Base-by-base conservation (phyloP, 1,140 invertebrate genomes). In the Dreissena rostriformis region DNA sequence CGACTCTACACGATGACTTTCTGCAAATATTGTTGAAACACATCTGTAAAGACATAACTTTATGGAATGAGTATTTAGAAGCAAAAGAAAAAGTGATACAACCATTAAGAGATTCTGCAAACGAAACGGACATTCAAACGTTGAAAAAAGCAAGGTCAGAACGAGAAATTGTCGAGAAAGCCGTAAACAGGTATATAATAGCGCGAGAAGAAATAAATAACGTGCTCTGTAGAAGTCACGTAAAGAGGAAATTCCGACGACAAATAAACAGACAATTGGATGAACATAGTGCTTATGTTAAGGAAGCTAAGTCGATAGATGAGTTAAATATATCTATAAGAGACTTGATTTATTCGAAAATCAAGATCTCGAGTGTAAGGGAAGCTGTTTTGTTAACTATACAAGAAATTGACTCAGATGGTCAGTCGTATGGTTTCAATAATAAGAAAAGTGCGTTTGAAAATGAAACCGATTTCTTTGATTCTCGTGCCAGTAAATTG, bases 171-270 rank as follows among this genome's bases (percentile, higher is more conserved):
- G 57, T 71, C 4, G 17, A 71, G 51, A 65, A 65, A 49, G 39
- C 65, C n/a, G 22, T 77, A 22, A 53, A 72, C 17, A 61, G 55
- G 26, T 24, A 55, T 26, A 71, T 72, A 26, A 51, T 66, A 61
- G 82, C 75, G 39, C 68, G 82, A 61, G 82, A 84, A 53, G 67
- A 77, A 51, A 84, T 84, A 52, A 84, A 84, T 51, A 84, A 84
- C 52, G 82, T 84, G 15, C 63, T 84, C n/a, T 53, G 29, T 11
- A 29, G 82, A 53, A 57, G 61, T 19, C 82, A 84, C 77, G 68
- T 84, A 0, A 84, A 78, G 68, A 78, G 53, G 77, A 84, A 26
- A 24, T 28, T 19, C 71, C 53, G 14, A 70, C 68, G 55, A 70
- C 70, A n/a, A 57, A 72, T 29, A 84, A 28, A 29, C 19, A 63